Evolutionary conservation across 92 coral and sea anemone genomes (phyloP).

Genomic region (Zoanthus gigantus): DNA sequence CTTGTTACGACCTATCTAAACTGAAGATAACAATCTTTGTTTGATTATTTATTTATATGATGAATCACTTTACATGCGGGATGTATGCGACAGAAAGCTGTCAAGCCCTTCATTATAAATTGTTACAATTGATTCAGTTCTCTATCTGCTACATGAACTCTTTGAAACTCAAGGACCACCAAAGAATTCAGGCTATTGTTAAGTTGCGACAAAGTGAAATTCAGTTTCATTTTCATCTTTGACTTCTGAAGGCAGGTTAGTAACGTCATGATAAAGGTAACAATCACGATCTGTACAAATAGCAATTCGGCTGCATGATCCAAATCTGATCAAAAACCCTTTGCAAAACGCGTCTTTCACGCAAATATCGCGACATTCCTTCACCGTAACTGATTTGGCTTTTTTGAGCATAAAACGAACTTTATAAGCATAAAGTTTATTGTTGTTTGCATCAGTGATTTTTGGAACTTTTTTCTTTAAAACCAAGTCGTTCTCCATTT

Average conservation of each 20-base stretch:
- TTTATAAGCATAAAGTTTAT: background rate
- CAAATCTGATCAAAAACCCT: background rate
- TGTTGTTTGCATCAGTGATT: background rate
- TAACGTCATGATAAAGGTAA: background rate
- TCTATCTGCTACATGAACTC: background rate
- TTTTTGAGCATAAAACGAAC: background rate
- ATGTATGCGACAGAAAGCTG: background rate
- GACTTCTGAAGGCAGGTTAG: background rate
- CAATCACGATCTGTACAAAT: background rate
- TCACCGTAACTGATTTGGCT: background rate
- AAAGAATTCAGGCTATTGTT: background rate
- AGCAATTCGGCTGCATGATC: background rate
- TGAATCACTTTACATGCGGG: background rate
- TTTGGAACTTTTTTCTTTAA: background rate
- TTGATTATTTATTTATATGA: background rate
- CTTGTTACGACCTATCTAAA: no score
- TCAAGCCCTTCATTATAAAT: background rate
- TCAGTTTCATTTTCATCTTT: background rate
- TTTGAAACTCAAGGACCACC: background rate
- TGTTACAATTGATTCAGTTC: background rate
- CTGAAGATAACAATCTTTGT: background rate
- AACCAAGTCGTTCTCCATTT: background rate
- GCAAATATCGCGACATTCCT: slow-evolving; percentile 11
- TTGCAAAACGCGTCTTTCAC: slow-evolving; percentile 9
- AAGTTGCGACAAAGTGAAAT: slow-evolving; percentile 9